A percentile compares a stretch with the other conserved stretches of the same genome.
phyloP scores from a whole-genome alignment of 92 coral and sea anemone species.

The Ricordea florida region DNA sequence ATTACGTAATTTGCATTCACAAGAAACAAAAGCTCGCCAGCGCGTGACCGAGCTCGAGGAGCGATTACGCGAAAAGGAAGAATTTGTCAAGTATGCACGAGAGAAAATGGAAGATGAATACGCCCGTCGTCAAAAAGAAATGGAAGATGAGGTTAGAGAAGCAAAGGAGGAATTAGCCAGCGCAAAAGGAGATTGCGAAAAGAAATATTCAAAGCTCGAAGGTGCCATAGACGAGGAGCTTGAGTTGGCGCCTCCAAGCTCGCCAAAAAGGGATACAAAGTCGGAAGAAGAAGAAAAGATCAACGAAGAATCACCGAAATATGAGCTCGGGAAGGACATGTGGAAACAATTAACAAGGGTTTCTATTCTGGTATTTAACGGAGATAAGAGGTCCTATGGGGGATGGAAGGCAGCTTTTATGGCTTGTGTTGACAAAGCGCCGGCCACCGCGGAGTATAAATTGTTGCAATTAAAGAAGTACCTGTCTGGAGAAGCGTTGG shows the following conservation, averaged over 20 bases:
- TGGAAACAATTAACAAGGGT: conserved; percentile 66
- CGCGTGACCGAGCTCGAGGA: no score
- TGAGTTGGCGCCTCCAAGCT: conserved; percentile 2
- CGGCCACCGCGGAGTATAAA: conserved; percentile 63
- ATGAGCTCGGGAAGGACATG: conserved; percentile 54
- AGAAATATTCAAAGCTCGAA: conserved; percentile 16
- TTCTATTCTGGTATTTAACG: conserved; percentile 65
- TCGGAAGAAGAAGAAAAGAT: neutral
- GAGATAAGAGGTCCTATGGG: conserved; percentile 48
- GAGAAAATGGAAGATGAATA: no score
- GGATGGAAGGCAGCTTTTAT: conserved; percentile 69
- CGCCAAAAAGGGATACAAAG: neutral
- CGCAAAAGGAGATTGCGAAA: conserved; percentile 27
- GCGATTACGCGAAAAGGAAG: no score
- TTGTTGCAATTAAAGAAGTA: conserved; percentile 61
- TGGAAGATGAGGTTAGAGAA: no score
- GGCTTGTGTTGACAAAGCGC: conserved; percentile 74
- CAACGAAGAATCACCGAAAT: conserved; percentile 4
- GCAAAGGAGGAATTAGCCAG: no score
- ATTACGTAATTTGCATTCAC: no score
- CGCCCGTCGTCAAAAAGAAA: no score
- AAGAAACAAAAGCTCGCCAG: no score
- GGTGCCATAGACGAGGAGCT: conserved; percentile 24
- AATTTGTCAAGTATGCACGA: no score
- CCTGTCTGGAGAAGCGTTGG: conserved; percentile 57